Evolutionary conservation across 2,888 invertebrate genomes (phyloP).

Genomic region (Empis livida): DNA sequence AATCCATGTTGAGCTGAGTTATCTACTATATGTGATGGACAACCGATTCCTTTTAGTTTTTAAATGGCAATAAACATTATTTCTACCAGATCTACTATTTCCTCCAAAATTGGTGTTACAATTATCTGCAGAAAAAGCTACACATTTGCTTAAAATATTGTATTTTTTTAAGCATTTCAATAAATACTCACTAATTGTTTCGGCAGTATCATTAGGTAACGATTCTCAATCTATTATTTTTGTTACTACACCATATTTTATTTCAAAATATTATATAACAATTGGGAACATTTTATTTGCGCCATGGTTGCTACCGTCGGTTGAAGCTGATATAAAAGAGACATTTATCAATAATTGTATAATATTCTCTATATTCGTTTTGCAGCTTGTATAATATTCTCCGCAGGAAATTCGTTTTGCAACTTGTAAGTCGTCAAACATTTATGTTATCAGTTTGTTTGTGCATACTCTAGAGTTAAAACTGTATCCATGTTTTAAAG

Average conservation of each 20-base stretch:
- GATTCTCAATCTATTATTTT: background rate
- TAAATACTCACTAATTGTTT: background rate
- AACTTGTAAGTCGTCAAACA: background rate
- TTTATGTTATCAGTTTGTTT: background rate
- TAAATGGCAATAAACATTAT: conserved; percentile 9
- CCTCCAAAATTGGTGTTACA: conserved; percentile 14
- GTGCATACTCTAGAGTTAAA: background rate
- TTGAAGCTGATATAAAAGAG: background rate
- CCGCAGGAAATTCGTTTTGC: background rate
- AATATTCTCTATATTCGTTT: background rate
- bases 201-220: background rate
- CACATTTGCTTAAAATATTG: background rate
- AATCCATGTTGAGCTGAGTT: background rate
- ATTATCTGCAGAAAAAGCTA: conserved; percentile 7
- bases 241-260: background rate
- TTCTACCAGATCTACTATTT: conserved; percentile 5
- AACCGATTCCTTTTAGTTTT: background rate
- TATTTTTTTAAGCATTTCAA: background rate
- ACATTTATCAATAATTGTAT: background rate
- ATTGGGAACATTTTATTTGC: background rate
- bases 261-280: background rate
- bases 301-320: background rate
- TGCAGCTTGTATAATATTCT: too few relatives aligned
- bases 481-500: background rate
- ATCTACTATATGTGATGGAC: background rate